Percentiles rank a stretch among this genome's conserved stretches.
Evolutionary conservation across 2,113 vertebrate genomes (phyloP).

Genomic region (Tychaedon coryphoeus): DNA sequence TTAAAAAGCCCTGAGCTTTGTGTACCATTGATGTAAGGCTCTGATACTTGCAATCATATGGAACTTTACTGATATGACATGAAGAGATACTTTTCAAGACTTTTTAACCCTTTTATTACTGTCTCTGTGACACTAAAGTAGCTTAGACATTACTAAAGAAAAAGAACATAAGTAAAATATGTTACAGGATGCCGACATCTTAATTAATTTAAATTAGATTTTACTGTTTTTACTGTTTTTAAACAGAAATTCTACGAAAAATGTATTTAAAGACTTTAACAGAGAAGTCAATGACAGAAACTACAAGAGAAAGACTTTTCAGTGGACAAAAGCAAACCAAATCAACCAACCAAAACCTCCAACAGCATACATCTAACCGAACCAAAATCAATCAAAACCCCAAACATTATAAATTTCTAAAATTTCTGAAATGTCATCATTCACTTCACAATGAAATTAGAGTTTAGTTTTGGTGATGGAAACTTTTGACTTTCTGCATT

Average conservation of each 20-base stretch:
- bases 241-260: neutral
- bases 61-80: neutral
- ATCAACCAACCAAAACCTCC: neutral
- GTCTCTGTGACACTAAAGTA: neutral
- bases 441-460: neutral
- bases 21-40: neutral
- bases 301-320: fast-evolving
- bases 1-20: neutral
- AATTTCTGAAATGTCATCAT: neutral
- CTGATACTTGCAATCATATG: neutral
- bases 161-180: neutral
- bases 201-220: neutral
- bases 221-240: neutral
- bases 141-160: neutral
- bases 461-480: neutral
- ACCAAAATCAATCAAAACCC: fast-evolving
- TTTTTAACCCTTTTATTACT: neutral
- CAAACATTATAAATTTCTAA: neutral
- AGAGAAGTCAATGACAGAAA: neutral
- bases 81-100: neutral
- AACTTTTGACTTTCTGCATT: neutral
- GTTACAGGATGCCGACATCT: neutral
- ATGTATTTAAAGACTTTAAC: neutral
- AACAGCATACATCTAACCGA: neutral
- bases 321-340: neutral